Evolutionary conservation across 2,888 invertebrate species (phyloP).

Genomic region (Brenthis ino): DNA sequence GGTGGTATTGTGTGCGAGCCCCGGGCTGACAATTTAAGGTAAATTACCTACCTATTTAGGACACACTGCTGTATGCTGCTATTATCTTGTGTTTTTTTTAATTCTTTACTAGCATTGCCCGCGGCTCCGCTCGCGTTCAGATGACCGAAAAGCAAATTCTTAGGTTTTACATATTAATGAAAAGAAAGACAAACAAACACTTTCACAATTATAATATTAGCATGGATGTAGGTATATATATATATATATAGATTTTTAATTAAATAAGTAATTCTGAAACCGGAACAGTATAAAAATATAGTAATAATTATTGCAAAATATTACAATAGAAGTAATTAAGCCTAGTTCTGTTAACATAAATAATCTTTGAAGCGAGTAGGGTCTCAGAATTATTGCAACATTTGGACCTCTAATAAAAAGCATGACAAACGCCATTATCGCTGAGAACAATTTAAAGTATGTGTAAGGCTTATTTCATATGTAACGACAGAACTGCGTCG

Average conservation of each 20-base stretch:
- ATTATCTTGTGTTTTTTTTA: no score
- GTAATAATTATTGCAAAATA: background rate
- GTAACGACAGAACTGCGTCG: background rate
- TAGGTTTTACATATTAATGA: no score
- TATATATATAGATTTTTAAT: background rate
- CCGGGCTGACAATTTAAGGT: no score
- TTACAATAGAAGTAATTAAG: constrained; percentile 19
- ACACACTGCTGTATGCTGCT: no score
- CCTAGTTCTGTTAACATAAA: constrained; percentile 42
- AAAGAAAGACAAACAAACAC: no score
- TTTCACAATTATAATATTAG: no score
- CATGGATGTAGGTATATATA: no score
- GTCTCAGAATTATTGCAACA: constrained; percentile 45
- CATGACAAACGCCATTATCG: constrained; percentile 54
- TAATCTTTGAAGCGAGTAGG: constrained; percentile 44
- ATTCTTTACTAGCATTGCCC: no score
- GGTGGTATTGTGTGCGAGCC: no score
- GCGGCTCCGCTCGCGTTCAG: no score
- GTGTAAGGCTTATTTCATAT: constrained; percentile 37
- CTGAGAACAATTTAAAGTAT: constrained; percentile 46
- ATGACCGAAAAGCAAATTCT: no score
- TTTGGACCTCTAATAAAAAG: constrained; percentile 53
- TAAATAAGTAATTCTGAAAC: background rate
- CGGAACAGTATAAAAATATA: background rate
- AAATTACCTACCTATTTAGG: no score